Base-by-base conservation (phyloP, 2,113 vertebrate species). In the Oreochromis tanganicae region DNA sequence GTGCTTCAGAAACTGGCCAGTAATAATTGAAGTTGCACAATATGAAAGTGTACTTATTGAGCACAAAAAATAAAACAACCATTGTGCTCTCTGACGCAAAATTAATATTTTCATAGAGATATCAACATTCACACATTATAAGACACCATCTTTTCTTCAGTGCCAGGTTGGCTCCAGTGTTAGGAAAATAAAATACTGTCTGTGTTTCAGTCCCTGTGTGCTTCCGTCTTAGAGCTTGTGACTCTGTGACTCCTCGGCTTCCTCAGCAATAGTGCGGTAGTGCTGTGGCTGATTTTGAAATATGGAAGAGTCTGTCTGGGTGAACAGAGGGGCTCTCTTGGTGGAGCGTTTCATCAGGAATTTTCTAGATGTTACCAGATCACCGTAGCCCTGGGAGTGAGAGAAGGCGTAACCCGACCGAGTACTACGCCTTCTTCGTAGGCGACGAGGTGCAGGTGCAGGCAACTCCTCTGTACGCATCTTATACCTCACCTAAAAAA, bases 391-490 rank as follows among this genome's bases (percentile, higher is more conserved):
- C 0, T 97, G 95, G 41, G 97, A 92, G 84, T 99, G 99, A 32
- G 99, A 97, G 95, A 99, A 99, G 16, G 98, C 99, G 2, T 99
- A 99, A 52, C 97, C 97, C 0, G 98, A 99, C 13, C 97, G 97
- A 4, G 96, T 95, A 91, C 96, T 96, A 1, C 96, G 95, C 16
- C 95, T 96, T 71, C 89, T 2, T 4, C 1, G 9, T 66, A 57
- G 68, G 63, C 81, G 95, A 50, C 81, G 88, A 4, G 94, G 94
- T 0, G 90, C 81, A 0, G 95, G 94, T 7, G 81, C 92, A 0
- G 97, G 97, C 5, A 92, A 46, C 10, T 93, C 96, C 92, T 94
- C 95, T 83, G 96, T 94, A 27, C 89, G 95, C 81, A 98, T 94
- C 93, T 97, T 96, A 36, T 94, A 56, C 55, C 97, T 94, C 85